These are phyloP conservation scores for Gymnarchus niloticus DNA, from an alignment of 2,113 vertebrate genomes.

Conservation along the genomic window DNA sequence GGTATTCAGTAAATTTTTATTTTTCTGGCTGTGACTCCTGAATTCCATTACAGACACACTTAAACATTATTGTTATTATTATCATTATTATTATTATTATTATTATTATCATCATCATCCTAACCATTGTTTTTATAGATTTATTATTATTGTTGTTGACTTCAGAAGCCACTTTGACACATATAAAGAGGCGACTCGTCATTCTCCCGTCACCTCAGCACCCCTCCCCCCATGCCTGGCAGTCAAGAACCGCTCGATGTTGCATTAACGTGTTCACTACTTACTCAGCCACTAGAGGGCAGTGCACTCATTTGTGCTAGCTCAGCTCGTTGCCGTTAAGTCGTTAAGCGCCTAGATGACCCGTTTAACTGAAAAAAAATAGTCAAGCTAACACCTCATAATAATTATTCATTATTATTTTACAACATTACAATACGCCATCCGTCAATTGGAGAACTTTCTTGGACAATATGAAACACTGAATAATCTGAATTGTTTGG, in stretches of 20 bases:
- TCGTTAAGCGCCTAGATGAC: neutral
- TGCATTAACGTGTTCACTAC: neutral
- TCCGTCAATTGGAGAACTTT: no score
- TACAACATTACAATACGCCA: no score
- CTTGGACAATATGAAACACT: neutral
- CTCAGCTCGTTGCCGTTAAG: no score
- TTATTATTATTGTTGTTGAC: no score
- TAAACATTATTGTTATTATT: no score
- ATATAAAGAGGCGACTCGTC: neutral
- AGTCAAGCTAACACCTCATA: neutral
- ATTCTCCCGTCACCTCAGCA: neutral
- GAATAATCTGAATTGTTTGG: neutral
- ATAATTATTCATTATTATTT: neutral
- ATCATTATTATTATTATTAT: no score
- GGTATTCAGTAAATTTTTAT: no score
- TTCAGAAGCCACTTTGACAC: neutral
- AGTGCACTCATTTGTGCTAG: neutral
- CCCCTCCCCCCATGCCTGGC: neutral
- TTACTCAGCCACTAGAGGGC: conserved; percentile 10
- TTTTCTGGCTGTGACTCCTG: no score
- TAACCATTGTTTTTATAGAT: no score
- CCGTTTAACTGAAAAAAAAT: neutral
- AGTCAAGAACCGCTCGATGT: neutral
- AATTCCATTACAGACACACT: no score
- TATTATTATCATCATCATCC: no score